A percentile compares a stretch with the other conserved stretches of the same genome.
Conservation (phyloP, 2,888 invertebrate species). For the Dermolepida albohirtum region DNA sequence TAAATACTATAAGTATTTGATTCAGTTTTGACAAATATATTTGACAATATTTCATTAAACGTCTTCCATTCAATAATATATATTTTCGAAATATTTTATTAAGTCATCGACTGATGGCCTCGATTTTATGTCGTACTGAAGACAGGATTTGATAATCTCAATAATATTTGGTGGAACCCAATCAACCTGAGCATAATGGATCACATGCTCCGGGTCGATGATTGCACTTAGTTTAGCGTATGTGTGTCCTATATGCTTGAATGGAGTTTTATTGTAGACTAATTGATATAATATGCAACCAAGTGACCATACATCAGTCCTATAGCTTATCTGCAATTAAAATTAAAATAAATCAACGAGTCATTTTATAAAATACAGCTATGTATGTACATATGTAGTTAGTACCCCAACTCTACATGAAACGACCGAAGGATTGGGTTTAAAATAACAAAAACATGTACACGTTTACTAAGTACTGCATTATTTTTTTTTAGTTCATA, state of each 20-base stretch:
- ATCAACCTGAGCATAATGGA: constrained; percentile 76
- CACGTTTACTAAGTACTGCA: too few relatives aligned
- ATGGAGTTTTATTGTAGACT: constrained; percentile 91
- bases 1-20: background rate
- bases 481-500: too few relatives aligned
- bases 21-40: background rate
- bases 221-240: constrained; percentile 84
- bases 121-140: constrained; percentile 77
- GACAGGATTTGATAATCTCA: constrained; percentile 77
- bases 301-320: constrained; percentile 97
- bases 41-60: background rate
- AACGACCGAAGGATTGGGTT: too few relatives aligned
- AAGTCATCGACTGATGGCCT: constrained; percentile 83
- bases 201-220: constrained; percentile 76
- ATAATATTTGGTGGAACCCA: constrained; percentile 72
- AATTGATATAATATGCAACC: constrained; percentile 96
- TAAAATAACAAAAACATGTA: too few relatives aligned
- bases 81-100: constrained; percentile 60
- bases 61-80: constrained; percentile 16
- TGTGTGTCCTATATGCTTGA: constrained; percentile 81
- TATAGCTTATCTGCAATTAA: constrained; percentile 80
- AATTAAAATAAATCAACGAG: constrained; percentile 31
- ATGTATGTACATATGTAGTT: background rate
- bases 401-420: too few relatives aligned
- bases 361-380: constrained; percentile 1